These are phyloP conservation scores for Aphidoletes aphidimyza DNA, from an alignment of 2,888 invertebrate species.

Conservation along the genomic window DNA sequence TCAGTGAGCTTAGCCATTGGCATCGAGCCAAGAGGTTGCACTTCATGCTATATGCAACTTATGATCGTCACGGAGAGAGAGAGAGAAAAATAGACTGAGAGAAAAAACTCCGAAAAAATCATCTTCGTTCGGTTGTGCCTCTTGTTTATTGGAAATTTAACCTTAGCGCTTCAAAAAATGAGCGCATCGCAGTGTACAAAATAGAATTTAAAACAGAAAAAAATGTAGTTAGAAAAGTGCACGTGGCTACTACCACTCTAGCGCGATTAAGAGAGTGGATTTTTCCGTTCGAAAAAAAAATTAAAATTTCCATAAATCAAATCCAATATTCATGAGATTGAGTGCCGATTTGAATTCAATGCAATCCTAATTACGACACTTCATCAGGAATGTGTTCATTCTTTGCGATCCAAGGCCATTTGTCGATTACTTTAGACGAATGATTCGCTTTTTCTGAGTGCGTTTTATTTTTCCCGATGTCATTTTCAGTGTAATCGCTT, in stretches of 20 bases:
- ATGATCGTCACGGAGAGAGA: background rate
- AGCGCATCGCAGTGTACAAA: no score
- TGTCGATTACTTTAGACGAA: background rate
- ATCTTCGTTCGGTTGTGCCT: no score
- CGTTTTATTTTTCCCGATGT: background rate
- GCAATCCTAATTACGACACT: background rate
- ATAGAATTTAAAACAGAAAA: no score
- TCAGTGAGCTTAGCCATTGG: background rate
- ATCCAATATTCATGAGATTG: background rate
- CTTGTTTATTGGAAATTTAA: no score
- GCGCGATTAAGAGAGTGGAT: background rate
- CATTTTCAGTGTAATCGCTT: background rate
- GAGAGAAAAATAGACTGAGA: background rate
- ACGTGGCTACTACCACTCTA: background rate
- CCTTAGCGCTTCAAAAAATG: no score
- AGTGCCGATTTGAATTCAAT: background rate
- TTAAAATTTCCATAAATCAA: conserved; percentile 12
- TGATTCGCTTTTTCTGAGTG: background rate
- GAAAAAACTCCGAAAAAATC: no score
- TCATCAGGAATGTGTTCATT: background rate
- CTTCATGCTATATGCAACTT: background rate
- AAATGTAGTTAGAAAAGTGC: background rate
- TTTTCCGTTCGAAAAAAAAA: background rate
- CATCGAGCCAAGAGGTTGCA: background rate
- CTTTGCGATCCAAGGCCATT: background rate